A percentile compares a stretch with the other conserved stretches of the same genome.
Evolutionary conservation across 35 echinoderm and acorn worm genomes (phyloP).

Genomic region (Apostichopus japonicus): DNA sequence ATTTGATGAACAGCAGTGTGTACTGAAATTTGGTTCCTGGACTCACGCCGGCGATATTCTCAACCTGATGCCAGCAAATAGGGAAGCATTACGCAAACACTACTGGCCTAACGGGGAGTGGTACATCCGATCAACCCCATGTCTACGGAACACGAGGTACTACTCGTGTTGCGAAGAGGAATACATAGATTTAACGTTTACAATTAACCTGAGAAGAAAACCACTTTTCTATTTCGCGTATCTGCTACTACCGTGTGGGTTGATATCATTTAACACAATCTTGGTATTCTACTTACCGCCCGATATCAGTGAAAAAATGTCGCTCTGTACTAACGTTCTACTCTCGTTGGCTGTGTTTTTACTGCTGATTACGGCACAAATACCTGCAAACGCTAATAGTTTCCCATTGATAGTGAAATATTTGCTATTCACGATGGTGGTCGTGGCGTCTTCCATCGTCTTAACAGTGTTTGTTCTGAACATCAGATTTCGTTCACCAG

Average conservation of each 20-base stretch:
- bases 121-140: slow-evolving; percentile 67
- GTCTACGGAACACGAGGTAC: slow-evolving; percentile 36
- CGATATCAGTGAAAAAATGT: slow-evolving; percentile 97
- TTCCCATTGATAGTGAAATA: slow-evolving; percentile 98
- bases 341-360: slow-evolving; percentile 94
- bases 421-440: slow-evolving; percentile 90
- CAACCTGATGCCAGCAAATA: slow-evolving; percentile 61
- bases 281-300: slow-evolving; percentile 96
- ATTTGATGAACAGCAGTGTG: slow-evolving; percentile 92
- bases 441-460: slow-evolving; percentile 95
- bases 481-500: slow-evolving; percentile 85
- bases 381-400: slow-evolving; percentile 93
- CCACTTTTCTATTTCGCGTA: slow-evolving; percentile 97
- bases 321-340: slow-evolving; percentile 83
- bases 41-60: slow-evolving; percentile 82
- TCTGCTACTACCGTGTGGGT: slow-evolving; percentile 83
- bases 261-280: slow-evolving; percentile 96
- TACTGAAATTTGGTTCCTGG: slow-evolving; percentile 96
- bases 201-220: slow-evolving; percentile 71
- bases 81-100: slow-evolving; percentile 62
- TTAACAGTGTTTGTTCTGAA: slow-evolving; percentile 93
- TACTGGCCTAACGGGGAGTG: slow-evolving; percentile 96
- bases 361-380: slow-evolving; percentile 84
- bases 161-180: slow-evolving; percentile 80
- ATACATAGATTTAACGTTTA: slow-evolving; percentile 88